Conservation (phyloP, 2,888 invertebrate species). For the Drosophila subsilvestris region DNA sequence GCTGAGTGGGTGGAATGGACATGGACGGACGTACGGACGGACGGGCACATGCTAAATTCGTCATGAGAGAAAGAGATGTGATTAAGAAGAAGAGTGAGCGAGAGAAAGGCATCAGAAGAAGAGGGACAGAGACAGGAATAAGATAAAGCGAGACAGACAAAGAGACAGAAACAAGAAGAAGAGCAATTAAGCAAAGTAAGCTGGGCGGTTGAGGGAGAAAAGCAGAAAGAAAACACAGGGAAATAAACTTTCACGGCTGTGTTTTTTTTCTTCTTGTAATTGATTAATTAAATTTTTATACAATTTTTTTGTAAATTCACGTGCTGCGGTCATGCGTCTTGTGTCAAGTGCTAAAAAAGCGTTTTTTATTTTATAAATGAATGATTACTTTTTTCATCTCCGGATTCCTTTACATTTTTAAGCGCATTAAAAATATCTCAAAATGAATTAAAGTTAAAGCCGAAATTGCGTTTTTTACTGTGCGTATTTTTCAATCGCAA, state of each 20-base stretch:
- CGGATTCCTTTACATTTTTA: slow-evolving; percentile 14
- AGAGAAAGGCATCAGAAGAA: slow-evolving; percentile 25
- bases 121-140: slow-evolving; percentile 43
- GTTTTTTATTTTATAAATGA: slow-evolving; percentile 31
- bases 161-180: slow-evolving; percentile 25
- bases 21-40: slow-evolving; percentile 48
- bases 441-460: not conserved
- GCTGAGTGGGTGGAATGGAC: slow-evolving; percentile 64
- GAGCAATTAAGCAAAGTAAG: slow-evolving; percentile 61
- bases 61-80: slow-evolving; percentile 22
- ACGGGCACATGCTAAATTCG: slow-evolving; percentile 46
- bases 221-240: slow-evolving; percentile 42
- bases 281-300: slow-evolving; percentile 61
- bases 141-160: slow-evolving; percentile 34
- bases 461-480: not conserved
- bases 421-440: slow-evolving; percentile 1
- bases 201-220: slow-evolving; percentile 18
- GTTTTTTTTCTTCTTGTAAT: slow-evolving; percentile 54
- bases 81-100: slow-evolving; percentile 31
- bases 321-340: slow-evolving; percentile 41
- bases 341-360: slow-evolving; percentile 21
- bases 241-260: slow-evolving; percentile 56
- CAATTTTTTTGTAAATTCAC: slow-evolving; percentile 21
- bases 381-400: slow-evolving; percentile 17
- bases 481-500: not conserved